A percentile compares a stretch with the other conserved stretches of the same genome.
Evolutionary conservation across 2,113 vertebrate species (phyloP).

Genomic region (Centrocercus urophasianus): DNA sequence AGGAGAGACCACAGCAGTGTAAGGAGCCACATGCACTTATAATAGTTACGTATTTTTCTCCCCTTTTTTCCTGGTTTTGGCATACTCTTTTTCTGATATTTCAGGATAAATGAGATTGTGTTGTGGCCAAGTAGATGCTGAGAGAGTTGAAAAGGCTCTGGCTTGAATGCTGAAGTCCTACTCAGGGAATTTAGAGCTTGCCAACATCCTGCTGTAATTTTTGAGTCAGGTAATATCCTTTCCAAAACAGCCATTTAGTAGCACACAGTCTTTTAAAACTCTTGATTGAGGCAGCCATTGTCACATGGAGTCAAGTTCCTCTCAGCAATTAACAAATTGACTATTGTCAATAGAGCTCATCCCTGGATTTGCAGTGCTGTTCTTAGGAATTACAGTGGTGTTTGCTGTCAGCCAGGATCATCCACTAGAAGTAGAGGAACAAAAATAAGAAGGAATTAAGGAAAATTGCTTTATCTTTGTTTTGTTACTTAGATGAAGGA

Average conservation of each 20-base stretch:
- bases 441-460: neutral
- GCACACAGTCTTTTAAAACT: conserved; percentile 22
- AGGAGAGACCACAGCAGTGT: neutral
- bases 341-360: neutral
- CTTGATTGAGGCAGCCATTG: neutral
- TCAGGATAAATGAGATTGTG: conserved; percentile 9
- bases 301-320: neutral
- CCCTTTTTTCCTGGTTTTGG: neutral
- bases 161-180: neutral
- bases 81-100: neutral
- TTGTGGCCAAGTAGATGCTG: conserved; percentile 27
- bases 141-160: neutral
- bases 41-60: neutral
- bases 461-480: neutral
- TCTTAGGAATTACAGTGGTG: neutral
- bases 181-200: neutral
- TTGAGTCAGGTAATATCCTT: conserved; percentile 23
- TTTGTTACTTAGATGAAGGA: neutral
- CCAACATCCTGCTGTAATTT: conserved; percentile 34
- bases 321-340: conserved; percentile 21
- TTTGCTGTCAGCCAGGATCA: neutral
- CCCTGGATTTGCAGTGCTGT: neutral
- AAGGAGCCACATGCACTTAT: neutral
- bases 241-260: neutral
- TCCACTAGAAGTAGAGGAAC: neutral